These are phyloP conservation scores for Caprella mutica DNA, from an alignment of 2,888 invertebrate genomes.

Conservation along the genomic window DNA sequence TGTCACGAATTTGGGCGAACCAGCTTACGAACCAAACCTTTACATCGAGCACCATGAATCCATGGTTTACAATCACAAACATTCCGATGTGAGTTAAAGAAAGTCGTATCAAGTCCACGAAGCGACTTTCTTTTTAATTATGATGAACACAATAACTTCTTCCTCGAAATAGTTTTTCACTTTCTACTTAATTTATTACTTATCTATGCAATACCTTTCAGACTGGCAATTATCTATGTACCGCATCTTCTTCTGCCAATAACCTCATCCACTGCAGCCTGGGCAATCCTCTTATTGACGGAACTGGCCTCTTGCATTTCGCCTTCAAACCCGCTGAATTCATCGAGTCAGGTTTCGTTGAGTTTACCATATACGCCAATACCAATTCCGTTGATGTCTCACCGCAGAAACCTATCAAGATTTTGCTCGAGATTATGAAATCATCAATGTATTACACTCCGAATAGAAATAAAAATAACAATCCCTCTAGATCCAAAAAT, in stretches of 20 bases:
- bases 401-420: conserved; percentile 41
- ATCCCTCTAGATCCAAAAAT: too few relatives aligned
- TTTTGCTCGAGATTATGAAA: conserved; percentile 54
- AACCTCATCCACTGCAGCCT: conserved; percentile 41
- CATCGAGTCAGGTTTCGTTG: conserved; percentile 57
- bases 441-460: too few relatives aligned
- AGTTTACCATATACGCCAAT: conserved; percentile 67
- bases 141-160: too few relatives aligned
- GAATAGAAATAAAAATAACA: too few relatives aligned
- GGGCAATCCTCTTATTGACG: conserved; percentile 72
- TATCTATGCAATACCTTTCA: too few relatives aligned
- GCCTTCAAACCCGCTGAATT: conserved; percentile 67
- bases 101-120: too few relatives aligned
- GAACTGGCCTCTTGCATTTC: conserved; percentile 52
- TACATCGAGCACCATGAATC: conserved; percentile 63
- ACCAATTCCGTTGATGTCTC: conserved; percentile 63
- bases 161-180: too few relatives aligned
- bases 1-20: conserved; percentile 68
- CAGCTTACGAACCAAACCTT: conserved; percentile 76
- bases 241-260: conserved; percentile 13
- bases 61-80: conserved; percentile 35
- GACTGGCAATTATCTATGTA: conserved; percentile 34
- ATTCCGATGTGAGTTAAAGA: conserved; percentile 52
- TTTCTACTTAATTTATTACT: too few relatives aligned
- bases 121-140: too few relatives aligned